These are phyloP conservation scores for Pseudochromis fuscus DNA, from an alignment of 2,797 vertebrate species.

Conservation along the genomic window DNA sequence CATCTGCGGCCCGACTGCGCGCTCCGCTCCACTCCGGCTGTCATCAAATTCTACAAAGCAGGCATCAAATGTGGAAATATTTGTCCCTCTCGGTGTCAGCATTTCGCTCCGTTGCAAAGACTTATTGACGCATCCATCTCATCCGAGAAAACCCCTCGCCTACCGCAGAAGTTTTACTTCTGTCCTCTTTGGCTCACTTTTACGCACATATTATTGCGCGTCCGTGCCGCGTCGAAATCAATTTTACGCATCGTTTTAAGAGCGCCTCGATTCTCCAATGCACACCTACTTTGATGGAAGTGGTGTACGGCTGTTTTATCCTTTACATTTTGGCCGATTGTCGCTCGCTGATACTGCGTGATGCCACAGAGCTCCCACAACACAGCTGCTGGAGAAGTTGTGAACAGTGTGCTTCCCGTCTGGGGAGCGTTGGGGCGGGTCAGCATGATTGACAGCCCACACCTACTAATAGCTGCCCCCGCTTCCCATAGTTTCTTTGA, in stretches of 20 bases:
- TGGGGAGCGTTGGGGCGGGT: slow-evolving; percentile 64
- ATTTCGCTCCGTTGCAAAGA: slow-evolving; percentile 7
- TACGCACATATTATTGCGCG: slow-evolving; percentile 55
- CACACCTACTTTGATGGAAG: slow-evolving; percentile 70
- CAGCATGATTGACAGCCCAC: slow-evolving; percentile 75
- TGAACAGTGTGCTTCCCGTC: slow-evolving; percentile 63
- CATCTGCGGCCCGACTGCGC: slow-evolving; percentile 82
- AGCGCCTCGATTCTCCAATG: not conserved
- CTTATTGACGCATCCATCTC: slow-evolving; percentile 56
- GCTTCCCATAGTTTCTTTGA: slow-evolving; percentile 30
- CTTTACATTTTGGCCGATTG: slow-evolving; percentile 74
- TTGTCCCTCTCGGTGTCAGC: slow-evolving; percentile 25
- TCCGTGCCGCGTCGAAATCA: slow-evolving; percentile 19
- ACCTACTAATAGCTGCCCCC: slow-evolving; percentile 58
- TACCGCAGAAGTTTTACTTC: slow-evolving; percentile 32
- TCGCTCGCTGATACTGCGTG: slow-evolving; percentile 45
- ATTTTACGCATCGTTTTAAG: slow-evolving; percentile 41
- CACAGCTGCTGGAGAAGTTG: slow-evolving; percentile 67
- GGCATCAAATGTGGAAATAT: not conserved
- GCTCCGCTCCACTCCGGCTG: slow-evolving; percentile 71
- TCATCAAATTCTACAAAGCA: slow-evolving; percentile 46
- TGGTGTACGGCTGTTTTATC: slow-evolving; percentile 34
- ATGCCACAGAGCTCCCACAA: slow-evolving; percentile 51
- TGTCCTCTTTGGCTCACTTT: slow-evolving; percentile 44
- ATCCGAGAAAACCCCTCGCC: slow-evolving; percentile 14